These are phyloP conservation scores for Trogon melanurus DNA, from an alignment of 2,113 vertebrate species.

Conservation along the genomic window DNA sequence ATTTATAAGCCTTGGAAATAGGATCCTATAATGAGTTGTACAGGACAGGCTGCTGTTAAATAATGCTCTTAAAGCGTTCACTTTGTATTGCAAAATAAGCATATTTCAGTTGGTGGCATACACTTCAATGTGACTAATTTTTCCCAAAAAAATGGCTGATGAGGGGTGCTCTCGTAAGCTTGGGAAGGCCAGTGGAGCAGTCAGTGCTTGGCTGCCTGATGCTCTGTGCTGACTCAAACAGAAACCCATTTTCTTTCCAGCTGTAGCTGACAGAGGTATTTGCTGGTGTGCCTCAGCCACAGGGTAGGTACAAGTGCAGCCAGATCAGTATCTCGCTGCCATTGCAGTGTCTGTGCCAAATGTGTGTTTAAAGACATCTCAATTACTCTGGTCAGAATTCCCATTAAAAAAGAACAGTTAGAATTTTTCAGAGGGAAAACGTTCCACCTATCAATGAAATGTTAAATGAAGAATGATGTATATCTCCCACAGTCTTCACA, in stretches of 20 bases:
- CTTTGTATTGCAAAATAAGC: neutral
- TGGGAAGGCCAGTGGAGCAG: neutral
- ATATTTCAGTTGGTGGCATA: neutral
- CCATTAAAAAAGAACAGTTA: neutral
- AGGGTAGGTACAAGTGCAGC: neutral
- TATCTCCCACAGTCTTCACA: neutral
- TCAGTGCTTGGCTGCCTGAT: neutral
- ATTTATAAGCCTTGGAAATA: neutral
- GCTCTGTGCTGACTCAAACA: neutral
- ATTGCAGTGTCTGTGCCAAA: neutral
- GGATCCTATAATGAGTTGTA: neutral
- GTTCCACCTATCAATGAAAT: neutral
- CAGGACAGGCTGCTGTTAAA: neutral
- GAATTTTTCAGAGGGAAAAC: neutral
- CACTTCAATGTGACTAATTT: neutral
- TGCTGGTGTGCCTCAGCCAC: neutral
- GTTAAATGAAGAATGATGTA: neutral
- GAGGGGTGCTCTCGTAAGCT: neutral
- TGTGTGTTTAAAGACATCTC: neutral
- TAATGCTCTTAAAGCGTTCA: neutral
- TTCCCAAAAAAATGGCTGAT: neutral
- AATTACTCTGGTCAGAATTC: neutral
- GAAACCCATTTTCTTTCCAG: neutral
- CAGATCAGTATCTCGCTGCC: neutral
- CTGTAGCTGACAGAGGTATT: neutral